Conservation (phyloP, 1,140 invertebrate genomes). For the Tetramorium parvispinum region DNA sequence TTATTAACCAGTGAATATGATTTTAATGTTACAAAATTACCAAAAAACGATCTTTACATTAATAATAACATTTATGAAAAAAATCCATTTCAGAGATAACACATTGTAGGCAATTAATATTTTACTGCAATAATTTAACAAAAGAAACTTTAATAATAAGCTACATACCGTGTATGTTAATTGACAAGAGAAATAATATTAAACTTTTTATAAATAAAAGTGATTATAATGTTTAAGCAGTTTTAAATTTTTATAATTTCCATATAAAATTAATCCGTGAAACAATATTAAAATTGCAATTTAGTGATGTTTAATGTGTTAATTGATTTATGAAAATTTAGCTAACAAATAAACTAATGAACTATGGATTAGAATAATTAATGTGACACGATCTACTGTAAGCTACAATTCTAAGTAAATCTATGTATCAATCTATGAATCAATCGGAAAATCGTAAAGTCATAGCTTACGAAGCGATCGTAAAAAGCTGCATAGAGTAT, state of each 20-base stretch:
- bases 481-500: too few relatives aligned
- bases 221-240: neutral
- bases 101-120: neutral
- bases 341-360: neutral
- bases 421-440: too few relatives aligned
- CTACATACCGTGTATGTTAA: neutral
- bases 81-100: neutral
- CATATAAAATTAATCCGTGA: neutral
- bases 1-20: neutral
- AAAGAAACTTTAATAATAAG: neutral
- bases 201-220: neutral
- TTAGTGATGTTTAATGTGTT: neutral
- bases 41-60: neutral
- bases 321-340: neutral
- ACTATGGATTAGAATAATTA: neutral
- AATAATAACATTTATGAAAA: neutral
- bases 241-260: neutral
- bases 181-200: neutral
- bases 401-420: too few relatives aligned
- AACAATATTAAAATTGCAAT: neutral
- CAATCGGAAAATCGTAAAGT: too few relatives aligned
- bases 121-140: neutral
- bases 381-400: neutral
- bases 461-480: too few relatives aligned
- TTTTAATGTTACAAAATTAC: neutral